A percentile compares a stretch with the other conserved stretches of the same genome.
phyloP scores from a whole-genome alignment of 2,797 vertebrate species.

The Etheostoma perlongum region DNA sequence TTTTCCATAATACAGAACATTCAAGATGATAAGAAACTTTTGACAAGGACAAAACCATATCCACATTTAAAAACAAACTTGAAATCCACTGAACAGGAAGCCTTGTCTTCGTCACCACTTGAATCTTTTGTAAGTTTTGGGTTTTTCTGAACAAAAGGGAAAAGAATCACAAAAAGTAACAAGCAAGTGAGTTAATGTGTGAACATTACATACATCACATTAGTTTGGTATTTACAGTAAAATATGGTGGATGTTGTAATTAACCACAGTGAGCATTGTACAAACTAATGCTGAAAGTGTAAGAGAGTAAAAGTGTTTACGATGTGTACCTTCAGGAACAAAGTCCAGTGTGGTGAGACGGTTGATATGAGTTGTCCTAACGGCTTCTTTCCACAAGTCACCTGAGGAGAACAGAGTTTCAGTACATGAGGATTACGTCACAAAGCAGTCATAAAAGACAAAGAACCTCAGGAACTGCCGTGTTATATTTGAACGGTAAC shows the following conservation, averaged over 20 bases:
- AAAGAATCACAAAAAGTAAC: not conserved
- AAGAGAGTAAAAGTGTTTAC: too few relatives aligned
- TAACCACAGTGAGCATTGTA: not conserved
- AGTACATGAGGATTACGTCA: not conserved
- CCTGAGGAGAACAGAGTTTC: conserved; percentile 50
- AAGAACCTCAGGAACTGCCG: not conserved
- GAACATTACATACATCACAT: not conserved
- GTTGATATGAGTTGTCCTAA: conserved; percentile 47
- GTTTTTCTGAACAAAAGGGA: conserved; percentile 24
- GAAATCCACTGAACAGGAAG: not conserved
- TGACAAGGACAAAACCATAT: not conserved
- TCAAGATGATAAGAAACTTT: not conserved
- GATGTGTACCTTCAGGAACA: conserved; percentile 58
- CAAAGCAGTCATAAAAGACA: not conserved
- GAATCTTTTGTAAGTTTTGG: not conserved
- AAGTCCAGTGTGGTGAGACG: conserved; percentile 70
- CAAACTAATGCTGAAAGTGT: not conserved
- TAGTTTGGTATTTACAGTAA: not conserved
- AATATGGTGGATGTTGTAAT: not conserved
- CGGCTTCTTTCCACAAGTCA: conserved; percentile 48
- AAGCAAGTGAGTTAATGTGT: not conserved
- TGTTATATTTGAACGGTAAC: too few relatives aligned
- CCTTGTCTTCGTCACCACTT: conserved; percentile 22
- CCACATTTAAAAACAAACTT: not conserved
- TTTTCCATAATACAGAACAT: not conserved